These are phyloP conservation scores for Oxyscelio sp. DNA, from an alignment of 2,888 invertebrate species.

Conservation along the genomic window DNA sequence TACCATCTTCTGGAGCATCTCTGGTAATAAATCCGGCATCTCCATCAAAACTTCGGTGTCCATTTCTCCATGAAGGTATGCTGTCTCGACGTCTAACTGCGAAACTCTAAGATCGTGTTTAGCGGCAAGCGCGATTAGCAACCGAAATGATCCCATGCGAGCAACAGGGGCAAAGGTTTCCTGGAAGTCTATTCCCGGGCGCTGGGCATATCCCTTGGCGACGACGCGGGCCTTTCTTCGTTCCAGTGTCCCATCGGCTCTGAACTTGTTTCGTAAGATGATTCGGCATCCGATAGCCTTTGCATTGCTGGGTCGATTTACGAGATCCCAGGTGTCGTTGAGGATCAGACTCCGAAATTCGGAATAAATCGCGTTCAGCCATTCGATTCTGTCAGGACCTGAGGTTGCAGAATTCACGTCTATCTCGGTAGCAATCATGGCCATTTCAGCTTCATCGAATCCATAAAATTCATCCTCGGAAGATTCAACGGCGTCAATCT, in stretches of 20 bases:
- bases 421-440: constrained; percentile 8
- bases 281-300: constrained; percentile 35
- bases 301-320: constrained; percentile 35
- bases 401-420: constrained; percentile 23
- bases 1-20: constrained; percentile 1
- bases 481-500: too few relatives aligned
- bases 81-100: neutral
- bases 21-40: neutral
- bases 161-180: neutral
- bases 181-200: constrained; percentile 12
- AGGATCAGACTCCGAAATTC: constrained; percentile 43
- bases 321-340: constrained; percentile 63
- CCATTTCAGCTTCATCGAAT: neutral
- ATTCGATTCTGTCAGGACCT: constrained; percentile 48
- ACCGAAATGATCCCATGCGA: neutral
- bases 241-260: neutral
- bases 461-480: constrained; percentile 9
- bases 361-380: constrained; percentile 40
- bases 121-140: neutral
- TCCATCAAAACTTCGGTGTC: neutral
- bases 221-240: constrained; percentile 26
- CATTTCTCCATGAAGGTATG: neutral
- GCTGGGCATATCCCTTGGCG: constrained; percentile 1
- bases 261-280: constrained; percentile 12
- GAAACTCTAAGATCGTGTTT: neutral